Conservation (phyloP, 2,797 vertebrate genomes). For the Lepilemur ruficaudatus region DNA sequence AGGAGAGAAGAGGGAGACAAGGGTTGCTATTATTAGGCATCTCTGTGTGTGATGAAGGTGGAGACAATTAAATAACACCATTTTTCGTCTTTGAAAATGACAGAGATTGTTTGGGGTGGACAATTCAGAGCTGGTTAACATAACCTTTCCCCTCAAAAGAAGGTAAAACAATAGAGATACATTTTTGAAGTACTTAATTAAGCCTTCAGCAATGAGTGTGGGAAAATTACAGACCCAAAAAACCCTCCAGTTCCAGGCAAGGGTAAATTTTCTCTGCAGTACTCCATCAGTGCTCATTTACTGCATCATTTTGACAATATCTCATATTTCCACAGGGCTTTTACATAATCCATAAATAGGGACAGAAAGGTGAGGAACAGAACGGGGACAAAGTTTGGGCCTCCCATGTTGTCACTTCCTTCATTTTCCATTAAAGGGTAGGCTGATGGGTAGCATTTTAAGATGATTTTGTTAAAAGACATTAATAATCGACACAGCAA, state of each 20-base stretch:
- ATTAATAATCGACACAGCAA: conserved; percentile 43
- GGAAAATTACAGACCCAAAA: conserved; percentile 47
- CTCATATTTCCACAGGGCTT: conserved; percentile 59
- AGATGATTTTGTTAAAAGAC: conserved; percentile 49
- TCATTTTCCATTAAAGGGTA: conserved; percentile 49
- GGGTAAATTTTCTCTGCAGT: conserved; percentile 60
- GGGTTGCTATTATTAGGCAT: conserved; percentile 60
- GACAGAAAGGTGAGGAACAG: conserved; percentile 54
- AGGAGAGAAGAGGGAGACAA: conserved; percentile 56
- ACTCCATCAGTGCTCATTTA: conserved; percentile 61
- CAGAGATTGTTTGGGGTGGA: conserved; percentile 55
- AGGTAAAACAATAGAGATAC: conserved; percentile 63
- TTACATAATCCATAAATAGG: conserved; percentile 59
- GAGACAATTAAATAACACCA: conserved; percentile 63
- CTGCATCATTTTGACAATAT: conserved; percentile 67
- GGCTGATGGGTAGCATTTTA: conserved; percentile 51
- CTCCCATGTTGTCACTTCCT: conserved; percentile 15
- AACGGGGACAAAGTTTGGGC: neutral
- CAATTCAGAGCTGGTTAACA: conserved; percentile 31
- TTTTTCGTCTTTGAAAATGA: conserved; percentile 63
- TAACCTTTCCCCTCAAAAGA: conserved; percentile 58
- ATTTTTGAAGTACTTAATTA: conserved; percentile 66
- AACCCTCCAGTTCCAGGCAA: conserved; percentile 41
- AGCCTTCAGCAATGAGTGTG: conserved; percentile 60
- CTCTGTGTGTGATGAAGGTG: conserved; percentile 35